These are phyloP conservation scores for Columba livia DNA, from an alignment of 2,113 vertebrate genomes.

Conservation along the genomic window DNA sequence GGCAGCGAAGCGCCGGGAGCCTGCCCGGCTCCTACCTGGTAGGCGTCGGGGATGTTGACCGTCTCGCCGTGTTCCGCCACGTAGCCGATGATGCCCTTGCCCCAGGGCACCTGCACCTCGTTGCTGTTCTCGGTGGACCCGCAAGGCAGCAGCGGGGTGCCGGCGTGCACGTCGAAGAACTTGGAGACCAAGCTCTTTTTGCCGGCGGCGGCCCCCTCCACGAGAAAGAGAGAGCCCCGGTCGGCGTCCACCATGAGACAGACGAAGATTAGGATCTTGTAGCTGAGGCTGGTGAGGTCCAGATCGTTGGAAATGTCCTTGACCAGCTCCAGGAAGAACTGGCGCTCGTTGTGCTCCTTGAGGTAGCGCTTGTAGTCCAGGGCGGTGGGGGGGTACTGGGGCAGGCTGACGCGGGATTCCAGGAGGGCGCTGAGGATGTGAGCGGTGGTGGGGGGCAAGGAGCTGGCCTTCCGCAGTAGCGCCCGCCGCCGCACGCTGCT, in stretches of 20 bases:
- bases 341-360: slow-evolving; percentile 91
- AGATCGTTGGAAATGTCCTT: slow-evolving; percentile 98
- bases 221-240: slow-evolving; percentile 93
- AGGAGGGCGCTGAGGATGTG: slow-evolving; percentile 95
- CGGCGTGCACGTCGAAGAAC: slow-evolving; percentile 96
- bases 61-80: slow-evolving; percentile 97
- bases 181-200: slow-evolving; percentile 97
- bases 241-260: slow-evolving; percentile 98
- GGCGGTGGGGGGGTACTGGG: slow-evolving; percentile 93
- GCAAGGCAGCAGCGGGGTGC: slow-evolving; percentile 90
- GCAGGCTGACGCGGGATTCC: slow-evolving; percentile 96
- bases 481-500: slow-evolving; percentile 92
- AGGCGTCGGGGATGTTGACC: slow-evolving; percentile 96
- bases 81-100: slow-evolving; percentile 97
- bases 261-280: slow-evolving; percentile 96
- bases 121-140: slow-evolving; percentile 86
- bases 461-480: slow-evolving; percentile 94
- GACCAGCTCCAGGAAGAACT: slow-evolving; percentile 98
- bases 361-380: slow-evolving; percentile 97
- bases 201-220: slow-evolving; percentile 86
- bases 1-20: neutral
- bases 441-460: slow-evolving; percentile 92
- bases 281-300: slow-evolving; percentile 94
- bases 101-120: slow-evolving; percentile 98
- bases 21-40: slow-evolving; percentile 84